Evolutionary conservation across 2,888 invertebrate species (phyloP).

Genomic region (Andricus quercusramuli): DNA sequence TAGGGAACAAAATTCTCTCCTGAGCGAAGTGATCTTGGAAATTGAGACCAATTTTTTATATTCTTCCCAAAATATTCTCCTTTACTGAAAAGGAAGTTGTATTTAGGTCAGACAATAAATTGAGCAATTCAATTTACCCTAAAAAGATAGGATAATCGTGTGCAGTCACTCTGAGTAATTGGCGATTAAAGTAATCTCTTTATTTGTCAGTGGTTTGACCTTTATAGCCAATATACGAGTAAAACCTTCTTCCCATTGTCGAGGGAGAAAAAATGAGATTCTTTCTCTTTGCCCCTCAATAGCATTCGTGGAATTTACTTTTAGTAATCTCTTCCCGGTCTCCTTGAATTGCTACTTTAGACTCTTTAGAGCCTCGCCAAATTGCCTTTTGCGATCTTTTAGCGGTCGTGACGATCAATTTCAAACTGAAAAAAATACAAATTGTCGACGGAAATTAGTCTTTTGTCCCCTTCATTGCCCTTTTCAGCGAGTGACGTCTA

Average conservation of each 20-base stretch:
- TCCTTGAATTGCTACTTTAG: constrained; percentile 66
- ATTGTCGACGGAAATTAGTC: constrained; percentile 29
- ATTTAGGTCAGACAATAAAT: background rate
- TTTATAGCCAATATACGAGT: background rate
- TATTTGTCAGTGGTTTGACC: constrained; percentile 12
- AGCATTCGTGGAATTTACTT: constrained; percentile 47
- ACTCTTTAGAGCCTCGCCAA: constrained; percentile 55
- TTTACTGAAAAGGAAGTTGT: background rate
- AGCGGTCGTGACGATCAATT: constrained; percentile 47
- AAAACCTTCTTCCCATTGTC: constrained; percentile 19
- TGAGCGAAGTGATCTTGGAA: background rate
- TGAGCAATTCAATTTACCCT: background rate
- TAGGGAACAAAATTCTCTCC: no score
- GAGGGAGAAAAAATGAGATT: constrained; percentile 41
- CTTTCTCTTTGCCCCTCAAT: constrained; percentile 51
- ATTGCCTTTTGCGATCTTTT: constrained; percentile 58
- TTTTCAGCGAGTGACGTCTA: background rate
- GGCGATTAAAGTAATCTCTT: constrained; percentile 15
- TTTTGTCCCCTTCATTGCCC: background rate
- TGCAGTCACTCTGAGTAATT: constrained; percentile 29
- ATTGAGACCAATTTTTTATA: background rate
- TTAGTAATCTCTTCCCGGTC: constrained; percentile 63
- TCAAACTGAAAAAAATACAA: constrained; percentile 43
- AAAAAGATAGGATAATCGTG: constrained; percentile 5
- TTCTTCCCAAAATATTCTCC: background rate